Evolutionary conservation across 2,797 vertebrate species (phyloP).

Genomic region (Todus mexicanus): DNA sequence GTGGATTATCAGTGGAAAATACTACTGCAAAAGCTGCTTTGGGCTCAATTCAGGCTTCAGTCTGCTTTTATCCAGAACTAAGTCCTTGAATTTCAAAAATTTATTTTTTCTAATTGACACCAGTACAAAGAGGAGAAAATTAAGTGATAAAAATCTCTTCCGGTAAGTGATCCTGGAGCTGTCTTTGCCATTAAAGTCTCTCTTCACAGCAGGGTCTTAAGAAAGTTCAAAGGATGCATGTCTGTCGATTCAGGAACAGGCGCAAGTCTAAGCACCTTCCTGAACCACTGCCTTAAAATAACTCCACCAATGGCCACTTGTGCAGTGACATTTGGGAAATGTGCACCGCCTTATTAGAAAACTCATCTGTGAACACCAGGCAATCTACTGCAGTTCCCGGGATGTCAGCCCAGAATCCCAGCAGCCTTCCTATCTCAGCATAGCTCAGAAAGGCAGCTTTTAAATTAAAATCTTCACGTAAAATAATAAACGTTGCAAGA

Average conservation of each 20-base stretch:
- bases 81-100: not conserved
- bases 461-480: not conserved
- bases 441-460: not conserved
- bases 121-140: not conserved
- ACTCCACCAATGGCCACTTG: not conserved
- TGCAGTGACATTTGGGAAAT: slow-evolving; percentile 24
- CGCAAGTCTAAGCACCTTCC: not conserved
- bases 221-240: not conserved
- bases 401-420: not conserved
- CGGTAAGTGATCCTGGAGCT: not conserved
- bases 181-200: slow-evolving; percentile 16
- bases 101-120: not conserved
- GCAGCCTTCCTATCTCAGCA: not conserved
- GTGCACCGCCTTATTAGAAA: not conserved
- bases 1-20: not conserved
- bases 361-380: not conserved
- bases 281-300: slow-evolving; percentile 21
- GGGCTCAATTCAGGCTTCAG: not conserved
- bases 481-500: not conserved
- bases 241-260: not conserved
- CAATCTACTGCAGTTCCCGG: not conserved
- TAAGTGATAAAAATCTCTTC: slow-evolving; percentile 29
- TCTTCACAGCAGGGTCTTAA: slow-evolving; percentile 12
- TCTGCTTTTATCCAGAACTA: not conserved
- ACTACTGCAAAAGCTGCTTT: not conserved